These are phyloP conservation scores for Eupithecia centaureata DNA, from an alignment of 2,888 invertebrate genomes.

Conservation along the genomic window DNA sequence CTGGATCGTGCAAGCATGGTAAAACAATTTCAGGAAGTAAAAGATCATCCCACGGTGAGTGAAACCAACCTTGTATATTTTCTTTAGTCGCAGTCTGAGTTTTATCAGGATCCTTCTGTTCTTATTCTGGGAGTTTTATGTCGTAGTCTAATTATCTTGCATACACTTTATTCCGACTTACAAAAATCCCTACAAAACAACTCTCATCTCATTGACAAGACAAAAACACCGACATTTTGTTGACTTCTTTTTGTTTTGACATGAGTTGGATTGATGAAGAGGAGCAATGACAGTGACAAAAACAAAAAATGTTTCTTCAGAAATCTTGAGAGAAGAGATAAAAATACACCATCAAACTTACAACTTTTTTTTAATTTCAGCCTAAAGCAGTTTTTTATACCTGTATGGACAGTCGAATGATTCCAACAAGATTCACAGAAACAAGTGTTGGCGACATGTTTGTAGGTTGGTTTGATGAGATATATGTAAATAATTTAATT, in stretches of 20 bases:
- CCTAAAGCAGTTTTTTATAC: conserved; percentile 98
- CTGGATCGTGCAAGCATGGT: conserved; percentile 94
- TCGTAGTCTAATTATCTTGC: not conserved
- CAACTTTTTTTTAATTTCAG: conserved; percentile 75
- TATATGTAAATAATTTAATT: not conserved
- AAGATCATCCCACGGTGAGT: conserved; percentile 94
- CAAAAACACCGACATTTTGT: not conserved
- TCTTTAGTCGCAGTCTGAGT: not conserved
- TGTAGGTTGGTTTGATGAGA: conserved; percentile 87
- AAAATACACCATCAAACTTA: conserved; percentile 2
- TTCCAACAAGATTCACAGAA: conserved; percentile 97
- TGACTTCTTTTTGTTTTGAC: too few relatives aligned
- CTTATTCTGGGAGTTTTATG: not conserved
- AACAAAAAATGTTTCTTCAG: too few relatives aligned
- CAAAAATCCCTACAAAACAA: too few relatives aligned
- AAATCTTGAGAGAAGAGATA: not conserved
- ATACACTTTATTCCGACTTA: not conserved
- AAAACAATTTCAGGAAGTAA: conserved; percentile 94
- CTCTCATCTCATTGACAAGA: not conserved
- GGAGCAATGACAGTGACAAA: not conserved
- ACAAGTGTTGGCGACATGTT: conserved; percentile 99
- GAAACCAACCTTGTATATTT: conserved; percentile 40
- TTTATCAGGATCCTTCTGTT: not conserved
- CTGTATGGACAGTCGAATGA: conserved; percentile 99
- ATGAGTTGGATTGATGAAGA: too few relatives aligned